A percentile compares a stretch with the other conserved stretches of the same genome.
Conservation (phyloP, 2,113 vertebrate genomes). For the Patagioenas fasciata region DNA sequence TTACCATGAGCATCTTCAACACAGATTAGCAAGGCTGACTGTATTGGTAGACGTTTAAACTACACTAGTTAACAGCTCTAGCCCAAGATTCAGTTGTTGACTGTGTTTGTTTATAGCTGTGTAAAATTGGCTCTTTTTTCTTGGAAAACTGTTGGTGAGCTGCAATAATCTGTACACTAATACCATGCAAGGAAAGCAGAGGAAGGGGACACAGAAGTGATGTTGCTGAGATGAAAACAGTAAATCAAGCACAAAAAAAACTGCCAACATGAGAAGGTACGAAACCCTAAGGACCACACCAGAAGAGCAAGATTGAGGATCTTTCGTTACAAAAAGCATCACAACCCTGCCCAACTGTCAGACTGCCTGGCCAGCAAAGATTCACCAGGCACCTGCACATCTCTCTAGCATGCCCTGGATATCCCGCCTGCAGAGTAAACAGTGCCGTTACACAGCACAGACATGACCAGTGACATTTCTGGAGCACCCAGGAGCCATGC, state of each 20-base stretch:
- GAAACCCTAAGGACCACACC: not conserved
- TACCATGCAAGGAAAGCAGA: not conserved
- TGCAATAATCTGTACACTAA: not conserved
- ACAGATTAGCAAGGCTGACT: not conserved
- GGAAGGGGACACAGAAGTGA: not conserved
- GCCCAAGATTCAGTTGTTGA: not conserved
- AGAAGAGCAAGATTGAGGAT: not conserved
- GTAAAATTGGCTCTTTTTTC: not conserved
- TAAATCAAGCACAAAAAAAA: not conserved
- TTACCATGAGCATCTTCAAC: not conserved
- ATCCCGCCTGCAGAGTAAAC: not conserved
- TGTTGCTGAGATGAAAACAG: not conserved
- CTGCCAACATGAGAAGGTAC: accelerated
- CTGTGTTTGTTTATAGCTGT: not conserved
- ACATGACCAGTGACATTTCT: not conserved
- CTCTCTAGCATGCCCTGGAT: not conserved
- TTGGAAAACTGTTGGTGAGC: not conserved
- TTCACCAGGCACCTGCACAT: too few species aligned
- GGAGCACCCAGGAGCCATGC: not conserved
- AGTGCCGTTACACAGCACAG: accelerated
- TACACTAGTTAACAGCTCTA: not conserved
- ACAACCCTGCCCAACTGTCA: not conserved
- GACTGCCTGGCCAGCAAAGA: not conserved
- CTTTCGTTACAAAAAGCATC: not conserved
- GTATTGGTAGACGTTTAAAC: not conserved